A percentile compares a stretch with the other conserved stretches of the same genome.
phyloP scores from a whole-genome alignment of 1,140 invertebrate species.

The Listronotus bonariensis region DNA sequence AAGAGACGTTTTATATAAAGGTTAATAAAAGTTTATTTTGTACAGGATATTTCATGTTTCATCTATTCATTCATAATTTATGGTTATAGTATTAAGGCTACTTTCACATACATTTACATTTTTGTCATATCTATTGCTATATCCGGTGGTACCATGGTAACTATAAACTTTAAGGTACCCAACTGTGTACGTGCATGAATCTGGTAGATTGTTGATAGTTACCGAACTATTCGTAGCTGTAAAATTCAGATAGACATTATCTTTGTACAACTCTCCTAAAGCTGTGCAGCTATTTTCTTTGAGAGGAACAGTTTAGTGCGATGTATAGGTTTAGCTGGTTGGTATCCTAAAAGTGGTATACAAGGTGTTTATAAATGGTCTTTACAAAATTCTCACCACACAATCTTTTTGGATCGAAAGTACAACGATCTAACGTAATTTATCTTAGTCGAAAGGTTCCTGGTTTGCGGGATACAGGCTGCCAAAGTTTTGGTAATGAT shows the following conservation, averaged over 20 bases:
- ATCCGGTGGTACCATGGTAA: neutral
- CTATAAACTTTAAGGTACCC: slow-evolving; percentile 32
- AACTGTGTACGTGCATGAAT: slow-evolving; percentile 19
- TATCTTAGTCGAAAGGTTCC: no score
- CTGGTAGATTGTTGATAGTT: slow-evolving; percentile 22
- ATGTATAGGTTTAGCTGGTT: slow-evolving; percentile 21
- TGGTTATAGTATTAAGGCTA: neutral
- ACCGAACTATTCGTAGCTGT: slow-evolving; percentile 15
- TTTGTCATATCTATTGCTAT: slow-evolving; percentile 1
- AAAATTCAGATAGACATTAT: slow-evolving; percentile 18
- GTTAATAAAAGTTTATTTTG: no score
- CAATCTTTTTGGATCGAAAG: no score
- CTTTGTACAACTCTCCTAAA: slow-evolving; percentile 21
- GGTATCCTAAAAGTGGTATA: slow-evolving; percentile 16
- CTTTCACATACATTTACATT: neutral
- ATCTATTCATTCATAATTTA: neutral
- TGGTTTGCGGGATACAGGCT: no score
- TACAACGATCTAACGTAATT: no score
- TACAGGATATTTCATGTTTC: neutral
- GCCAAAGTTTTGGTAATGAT: no score
- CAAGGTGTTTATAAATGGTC: no score
- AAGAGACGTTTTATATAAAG: no score
- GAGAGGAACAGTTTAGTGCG: slow-evolving; percentile 25
- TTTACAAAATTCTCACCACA: no score
- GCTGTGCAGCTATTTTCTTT: slow-evolving; percentile 12